Evolutionary conservation across 2,888 invertebrate species (phyloP).

Genomic region (Oscheius sp.): DNA sequence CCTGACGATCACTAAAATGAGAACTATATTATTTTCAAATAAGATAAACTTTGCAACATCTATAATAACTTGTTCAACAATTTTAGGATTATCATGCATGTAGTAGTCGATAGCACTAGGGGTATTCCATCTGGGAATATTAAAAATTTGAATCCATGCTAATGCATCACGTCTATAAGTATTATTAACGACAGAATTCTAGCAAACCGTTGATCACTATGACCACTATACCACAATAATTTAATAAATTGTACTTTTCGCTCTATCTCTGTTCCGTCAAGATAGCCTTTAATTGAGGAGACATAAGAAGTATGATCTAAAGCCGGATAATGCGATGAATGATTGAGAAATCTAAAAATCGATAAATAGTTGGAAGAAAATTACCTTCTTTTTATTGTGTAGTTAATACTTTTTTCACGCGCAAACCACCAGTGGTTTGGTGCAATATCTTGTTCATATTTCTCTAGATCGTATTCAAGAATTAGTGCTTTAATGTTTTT

Average conservation of each 20-base stretch:
- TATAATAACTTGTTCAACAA: not conserved
- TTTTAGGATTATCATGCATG: not conserved
- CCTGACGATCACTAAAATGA: not conserved
- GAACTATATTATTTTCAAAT: not conserved
- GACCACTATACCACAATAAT: not conserved
- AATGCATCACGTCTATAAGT: slow-evolving; percentile 15
- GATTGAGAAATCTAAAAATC: not conserved
- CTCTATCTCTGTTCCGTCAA: not conserved
- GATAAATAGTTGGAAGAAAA: not conserved
- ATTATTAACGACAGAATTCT: not conserved
- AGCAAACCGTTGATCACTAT: not conserved
- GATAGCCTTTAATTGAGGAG: slow-evolving; percentile 1
- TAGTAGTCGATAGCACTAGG: not conserved
- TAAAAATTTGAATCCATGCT: slow-evolving; percentile 8
- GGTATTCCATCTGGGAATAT: not conserved
- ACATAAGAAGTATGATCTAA: slow-evolving; percentile 8
- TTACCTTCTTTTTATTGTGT: not conserved
- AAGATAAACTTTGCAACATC: not conserved
- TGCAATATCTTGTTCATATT: not conserved
- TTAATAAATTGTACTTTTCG: not conserved
- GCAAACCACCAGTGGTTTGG: not conserved
- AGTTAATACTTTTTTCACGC: not conserved
- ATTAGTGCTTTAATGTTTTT: not conserved
- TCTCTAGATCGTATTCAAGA: not conserved
- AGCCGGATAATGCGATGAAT: not conserved